Percentiles rank a stretch among this genome's conserved stretches.
These are phyloP conservation scores for Acanthopagrus latus DNA, from an alignment of 2,797 vertebrate species.

Conservation along the genomic window DNA sequence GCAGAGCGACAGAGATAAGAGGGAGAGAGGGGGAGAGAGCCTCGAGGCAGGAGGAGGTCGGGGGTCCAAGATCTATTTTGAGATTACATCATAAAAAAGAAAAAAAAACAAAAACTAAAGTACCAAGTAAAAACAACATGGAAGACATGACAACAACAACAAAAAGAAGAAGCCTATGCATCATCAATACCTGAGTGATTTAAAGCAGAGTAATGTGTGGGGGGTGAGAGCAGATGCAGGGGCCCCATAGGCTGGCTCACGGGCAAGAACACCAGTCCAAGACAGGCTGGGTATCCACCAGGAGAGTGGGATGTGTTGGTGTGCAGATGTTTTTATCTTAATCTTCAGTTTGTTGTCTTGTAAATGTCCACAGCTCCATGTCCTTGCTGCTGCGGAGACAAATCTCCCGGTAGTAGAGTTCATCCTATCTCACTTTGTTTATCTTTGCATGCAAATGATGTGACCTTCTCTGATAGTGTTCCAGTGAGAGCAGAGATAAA, in stretches of 20 bases:
- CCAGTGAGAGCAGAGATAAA: conserved; percentile 28
- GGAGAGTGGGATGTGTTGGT: not conserved
- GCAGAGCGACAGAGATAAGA: conserved; percentile 38
- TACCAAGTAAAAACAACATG: not conserved
- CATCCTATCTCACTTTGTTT: conserved; percentile 29
- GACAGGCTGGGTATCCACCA: not conserved
- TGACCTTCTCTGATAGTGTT: conserved; percentile 42
- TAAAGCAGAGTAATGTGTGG: not conserved
- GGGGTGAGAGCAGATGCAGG: not conserved
- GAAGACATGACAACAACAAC: not conserved
- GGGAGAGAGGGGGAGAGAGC: not conserved
- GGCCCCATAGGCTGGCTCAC: not conserved
- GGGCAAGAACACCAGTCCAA: conserved; percentile 20
- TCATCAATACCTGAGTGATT: conserved; percentile 12
- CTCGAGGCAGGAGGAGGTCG: not conserved
- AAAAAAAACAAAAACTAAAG: not conserved
- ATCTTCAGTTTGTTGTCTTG: not conserved
- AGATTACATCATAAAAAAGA: conserved; percentile 32
- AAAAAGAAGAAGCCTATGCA: not conserved
- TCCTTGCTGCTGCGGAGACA: conserved; percentile 16
- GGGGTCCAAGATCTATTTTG: conserved; percentile 29
- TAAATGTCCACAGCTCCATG: not conserved
- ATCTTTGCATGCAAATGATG: conserved; percentile 45
- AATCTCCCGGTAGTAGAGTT: conserved; percentile 24
- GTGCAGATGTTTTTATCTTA: not conserved